Base-by-base conservation (phyloP, 2,797 vertebrate genomes). In the Rhinogobio ventralis region DNA sequence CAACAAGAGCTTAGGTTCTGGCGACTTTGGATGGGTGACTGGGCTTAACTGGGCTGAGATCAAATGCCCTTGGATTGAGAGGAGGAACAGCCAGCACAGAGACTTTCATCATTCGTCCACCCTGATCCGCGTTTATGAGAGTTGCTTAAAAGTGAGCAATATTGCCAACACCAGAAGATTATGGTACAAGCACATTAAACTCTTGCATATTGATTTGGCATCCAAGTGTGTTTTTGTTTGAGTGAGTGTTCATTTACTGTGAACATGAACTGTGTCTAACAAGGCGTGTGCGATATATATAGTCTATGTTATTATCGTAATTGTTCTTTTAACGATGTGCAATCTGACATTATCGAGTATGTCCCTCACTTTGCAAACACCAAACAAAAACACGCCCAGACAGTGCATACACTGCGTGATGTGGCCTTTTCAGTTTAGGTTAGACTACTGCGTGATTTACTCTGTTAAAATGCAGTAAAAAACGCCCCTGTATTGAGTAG, bases 1-100 rank as follows among this genome's bases (percentile, higher is more conserved):
- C 94, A 95, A 95, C 94, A 94, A 87, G 90, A 90, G 92, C 91
- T 95, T 94, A 94, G 86, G 71, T 84, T 62, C 87, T 95, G 95
- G 94, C 93, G 92, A 94, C 94, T 92, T 91, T 88, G 87, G 91
- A 46, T 74, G 88, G 89, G 81, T 53, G 64, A 86, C 71, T 78
- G 87, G 91, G 91, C 91, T 94, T 92, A 94, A 87, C 81, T 69
- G 57, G 85, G 87, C 81, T 91, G 89, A 90, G 91, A 91, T 89
- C 46, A 90, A 91, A 93, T 92, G 92, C 92, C 90, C 87, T 90
- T 93, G 91, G 89, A 93, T 91, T 42, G 74, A 91, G 88, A 89
- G 88, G 88, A 92, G 88, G 90, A 90, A 89, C 88, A 69, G 83
- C 77, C 85, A 88, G 81, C 66, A 19, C 49, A 69, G 45, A 67